Evolutionary conservation across 1,140 invertebrate genomes (phyloP), one percentile per base, ranked within the genome.

Genomic region (Hestina assimilis): DNA sequence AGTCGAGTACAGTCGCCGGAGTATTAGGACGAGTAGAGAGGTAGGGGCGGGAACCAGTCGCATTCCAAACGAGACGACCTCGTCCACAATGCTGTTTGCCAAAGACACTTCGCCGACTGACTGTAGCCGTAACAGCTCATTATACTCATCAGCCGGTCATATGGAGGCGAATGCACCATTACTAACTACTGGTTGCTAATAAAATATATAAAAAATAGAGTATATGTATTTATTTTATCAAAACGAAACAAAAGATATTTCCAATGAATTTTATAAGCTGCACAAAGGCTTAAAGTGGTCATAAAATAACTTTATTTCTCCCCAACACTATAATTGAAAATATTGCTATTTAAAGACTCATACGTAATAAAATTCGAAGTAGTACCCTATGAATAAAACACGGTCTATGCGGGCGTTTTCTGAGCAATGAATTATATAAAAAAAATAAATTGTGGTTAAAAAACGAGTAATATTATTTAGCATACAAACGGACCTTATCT

Each of bases 391-490:
- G 21, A 61, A 66, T 64, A 48, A 43, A 46, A 69, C 14, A 20
- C 24, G 40, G 29, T 57, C 63, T 61, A 80, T 77, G 79, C 79
- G 79, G 76, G 76, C 68, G 41, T 41, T 17, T 46, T 54, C 42
- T 61, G n/a, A 23, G 20, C 45, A 35, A 59, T 57, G n/a, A n/a
- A n/a, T n/a, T n/a, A n/a, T n/a, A n/a, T 54, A 54, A 51, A 42
- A 62, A 69, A 57, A 73, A 69, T 66, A 68, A 69, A 65, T 65
- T 80, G 79, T 69, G 77, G 77, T 79, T 63, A 66, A 57, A 15
- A 56, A 42, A 59, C 19, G 15, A 2, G 7, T 9, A 42, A 46
- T 15, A 57, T 63, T 54, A 56, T 56, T 26, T 24, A n/a, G n/a
- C n/a, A n/a, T n/a, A n/a, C n/a, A n/a, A n/a, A n/a, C n/a, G n/a